Conservation (phyloP, 2,113 vertebrate genomes). For the Chunga burmeisteri region DNA sequence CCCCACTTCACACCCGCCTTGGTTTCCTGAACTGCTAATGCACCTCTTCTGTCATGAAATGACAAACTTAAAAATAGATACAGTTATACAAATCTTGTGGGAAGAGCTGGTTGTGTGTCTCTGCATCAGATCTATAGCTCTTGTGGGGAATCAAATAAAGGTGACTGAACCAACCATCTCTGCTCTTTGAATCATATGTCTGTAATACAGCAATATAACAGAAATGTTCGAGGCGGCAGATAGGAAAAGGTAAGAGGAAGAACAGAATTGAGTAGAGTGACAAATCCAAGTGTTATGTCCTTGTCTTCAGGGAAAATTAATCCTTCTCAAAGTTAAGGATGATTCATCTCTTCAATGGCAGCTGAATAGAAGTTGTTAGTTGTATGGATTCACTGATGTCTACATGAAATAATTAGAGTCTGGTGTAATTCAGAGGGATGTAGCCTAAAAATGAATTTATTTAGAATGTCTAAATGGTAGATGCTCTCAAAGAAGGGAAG, state of each 20-base stretch:
- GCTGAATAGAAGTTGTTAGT: neutral
- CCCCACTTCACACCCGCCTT: neutral
- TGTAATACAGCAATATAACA: neutral
- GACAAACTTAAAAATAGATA: neutral
- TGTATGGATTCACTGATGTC: neutral
- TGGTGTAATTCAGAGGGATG: neutral
- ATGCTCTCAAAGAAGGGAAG: neutral
- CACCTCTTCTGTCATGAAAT: neutral
- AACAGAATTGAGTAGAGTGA: neutral
- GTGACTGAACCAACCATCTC: neutral
- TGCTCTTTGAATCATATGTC: neutral
- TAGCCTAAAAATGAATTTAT: conserved; percentile 1
- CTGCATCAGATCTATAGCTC: neutral
- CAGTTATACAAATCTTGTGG: neutral
- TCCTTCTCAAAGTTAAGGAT: neutral
- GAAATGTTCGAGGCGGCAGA: neutral
- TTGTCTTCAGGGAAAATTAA: neutral
- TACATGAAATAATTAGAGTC: neutral
- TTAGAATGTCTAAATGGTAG: neutral
- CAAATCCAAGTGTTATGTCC: neutral
- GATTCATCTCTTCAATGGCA: neutral
- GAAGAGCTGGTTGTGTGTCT: neutral
- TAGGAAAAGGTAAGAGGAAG: neutral
- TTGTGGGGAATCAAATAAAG: neutral
- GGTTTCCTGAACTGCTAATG: conserved; percentile 15